Base-by-base conservation (phyloP, 92 coral and sea anemone genomes). In the Heliopora coerulea region DNA sequence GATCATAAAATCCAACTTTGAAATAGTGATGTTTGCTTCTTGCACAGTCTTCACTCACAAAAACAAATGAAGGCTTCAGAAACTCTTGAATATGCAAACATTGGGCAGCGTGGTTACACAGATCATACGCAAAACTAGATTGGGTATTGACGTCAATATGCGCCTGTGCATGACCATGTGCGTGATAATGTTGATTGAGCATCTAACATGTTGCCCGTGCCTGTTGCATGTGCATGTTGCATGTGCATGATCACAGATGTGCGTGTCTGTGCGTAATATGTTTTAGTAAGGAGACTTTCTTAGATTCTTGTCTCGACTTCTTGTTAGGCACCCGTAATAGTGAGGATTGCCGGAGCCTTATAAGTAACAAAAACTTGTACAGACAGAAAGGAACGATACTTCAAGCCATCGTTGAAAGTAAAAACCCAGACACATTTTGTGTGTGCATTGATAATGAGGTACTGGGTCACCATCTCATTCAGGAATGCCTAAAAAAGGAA, bases 401-500 rank as follows among this genome's bases (percentile, higher is more conserved):
- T 24, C 74, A 49, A 24, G 74, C 74, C 21, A 44, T 67, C 29
- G 23, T 67, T 19, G 40, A 67, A 48, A 67, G 74, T 20, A 46
- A 48, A 46, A 24, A 48, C 21, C 74, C 74, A 2, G 7, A 27
- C 29, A 48, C 39, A 9, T 33, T 67, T 17, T 14, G 19, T 15
- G 56, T 27, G 24, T 67, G 74, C n/a, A 8, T 67, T 34, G 42
- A 48, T 0, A n/a, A 37, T 25, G 24, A 27, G 0, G 20, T 13
- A 11, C 37, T 33, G 17, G 13, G 30, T 13, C 35, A 44, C 0
- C 21, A 46, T 41, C n/a, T n/a, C n/a, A 67, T 67, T 56, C 3
- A 44, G 3, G 3, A 67, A 28, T 67, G 74, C 37, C 49, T 67
- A 21, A 48, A n/a, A 48, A 25, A 2, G 12, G 74, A 67, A 18